phyloP scores from a whole-genome alignment of 2,888 invertebrate genomes.

The Venustoraphidia nigricollis region DNA sequence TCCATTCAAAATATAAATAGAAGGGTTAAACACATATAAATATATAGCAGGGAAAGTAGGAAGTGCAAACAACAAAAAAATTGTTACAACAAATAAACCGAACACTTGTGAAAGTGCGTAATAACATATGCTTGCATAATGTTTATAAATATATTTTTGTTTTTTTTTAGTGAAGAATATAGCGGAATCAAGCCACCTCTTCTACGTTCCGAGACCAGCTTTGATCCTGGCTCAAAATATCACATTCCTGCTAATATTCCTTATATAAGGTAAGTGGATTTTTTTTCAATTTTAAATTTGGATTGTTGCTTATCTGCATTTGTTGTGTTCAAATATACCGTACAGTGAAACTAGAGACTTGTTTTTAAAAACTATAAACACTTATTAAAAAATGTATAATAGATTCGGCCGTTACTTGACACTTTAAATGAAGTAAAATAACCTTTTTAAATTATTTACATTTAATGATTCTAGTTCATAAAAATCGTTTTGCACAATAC shows the following conservation, averaged over 20 bases:
- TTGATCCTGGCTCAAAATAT: slow-evolving; percentile 86
- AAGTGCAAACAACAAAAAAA: no score
- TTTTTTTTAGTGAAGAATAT: slow-evolving; percentile 52
- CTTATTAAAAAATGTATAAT: not conserved
- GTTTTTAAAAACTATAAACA: not conserved
- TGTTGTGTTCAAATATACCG: not conserved
- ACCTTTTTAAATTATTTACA: no score
- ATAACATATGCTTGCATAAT: slow-evolving; percentile 6
- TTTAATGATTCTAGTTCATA: no score
- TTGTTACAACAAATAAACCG: no score
- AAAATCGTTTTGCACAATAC: no score
- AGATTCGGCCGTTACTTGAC: not conserved
- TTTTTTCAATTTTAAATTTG: not conserved
- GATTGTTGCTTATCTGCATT: not conserved
- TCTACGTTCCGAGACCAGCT: slow-evolving; percentile 70
- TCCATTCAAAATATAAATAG: no score
- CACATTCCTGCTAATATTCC: slow-evolving; percentile 84
- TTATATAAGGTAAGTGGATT: slow-evolving; percentile 62
- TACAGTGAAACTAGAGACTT: not conserved
- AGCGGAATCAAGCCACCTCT: slow-evolving; percentile 79
- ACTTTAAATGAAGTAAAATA: no score
- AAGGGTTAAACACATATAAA: no score
- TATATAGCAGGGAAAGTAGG: no score
- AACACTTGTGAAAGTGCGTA: no score
- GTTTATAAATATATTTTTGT: slow-evolving; percentile 9